Evolutionary conservation across 2,888 invertebrate genomes (phyloP), one percentile per base, ranked within the genome.

Genomic region (Keiferia lycopersicella): DNA sequence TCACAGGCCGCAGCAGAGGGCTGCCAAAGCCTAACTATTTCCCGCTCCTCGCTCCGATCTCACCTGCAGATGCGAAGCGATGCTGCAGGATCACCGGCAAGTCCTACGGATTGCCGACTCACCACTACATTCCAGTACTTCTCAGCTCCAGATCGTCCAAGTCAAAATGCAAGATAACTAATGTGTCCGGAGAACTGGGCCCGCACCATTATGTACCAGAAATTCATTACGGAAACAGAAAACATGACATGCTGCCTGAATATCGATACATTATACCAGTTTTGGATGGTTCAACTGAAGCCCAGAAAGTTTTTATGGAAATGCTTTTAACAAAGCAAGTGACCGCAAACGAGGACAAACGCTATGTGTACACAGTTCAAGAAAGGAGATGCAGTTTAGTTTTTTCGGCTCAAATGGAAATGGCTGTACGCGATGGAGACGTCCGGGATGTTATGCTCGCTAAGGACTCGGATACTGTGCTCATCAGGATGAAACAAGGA

Each of bases 1-100:
- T 96, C 74, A 96, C 96, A 66, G 95, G 96, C 75, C 94, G 94
- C 82, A 95, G 96, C 84, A 93, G 95, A 73, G 94, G 95, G 76
- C 93, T 96, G 77, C 96, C 96, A 62, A 95, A 96, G 80, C 96
- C 96, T 63, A 96, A 96, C 84, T 96, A 96, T 81, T 95, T 96
- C 78, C 96, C 96, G 20, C 91, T 96, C 62, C 91, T 96, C 70
- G 95, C 96, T 57, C 96, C 96, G 3, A 94, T 96, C 67, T 96
- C 96, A 60, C 96, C 96, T 14, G 96, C 95, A n/a, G 96, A 96
- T 79, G 96, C 96, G 1, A 94, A 95, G 76, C 93, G 96, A 67
- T 94, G 95, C 81, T 96, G 96, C 85, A 94, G 95, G 72, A 95
- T 96, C 73, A 96, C 96, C 60, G 95, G 96, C 65, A 96, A 96